Conservation (phyloP, 1,140 invertebrate genomes). For the Tenebrio molitor region DNA sequence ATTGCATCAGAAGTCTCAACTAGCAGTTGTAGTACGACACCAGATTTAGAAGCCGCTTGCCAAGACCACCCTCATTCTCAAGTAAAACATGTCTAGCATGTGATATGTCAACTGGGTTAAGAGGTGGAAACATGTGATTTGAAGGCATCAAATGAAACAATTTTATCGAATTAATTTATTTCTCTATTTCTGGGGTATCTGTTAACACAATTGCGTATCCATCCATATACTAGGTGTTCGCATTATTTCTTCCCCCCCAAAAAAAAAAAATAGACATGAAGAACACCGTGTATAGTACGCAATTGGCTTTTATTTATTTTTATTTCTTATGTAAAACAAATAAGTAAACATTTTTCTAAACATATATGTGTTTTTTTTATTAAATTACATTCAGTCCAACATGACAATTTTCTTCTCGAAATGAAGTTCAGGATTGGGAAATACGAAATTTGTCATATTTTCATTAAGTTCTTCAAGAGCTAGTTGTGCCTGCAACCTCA, state of each 20-base stretch:
- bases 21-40: conserved; percentile 59
- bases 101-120: too few species aligned
- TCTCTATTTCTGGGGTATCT: conserved; percentile 42
- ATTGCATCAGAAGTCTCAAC: conserved; percentile 60
- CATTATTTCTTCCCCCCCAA: conserved; percentile 8
- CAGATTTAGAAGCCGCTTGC: conserved; percentile 52
- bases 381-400: conserved; percentile 58
- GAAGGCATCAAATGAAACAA: not conserved
- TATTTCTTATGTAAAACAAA: conserved; percentile 9
- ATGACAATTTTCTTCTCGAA: conserved; percentile 73
- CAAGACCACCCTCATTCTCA: conserved; percentile 12
- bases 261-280: too few species aligned
- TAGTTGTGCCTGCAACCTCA: conserved; percentile 80
- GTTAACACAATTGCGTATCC: conserved; percentile 53
- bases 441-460: conserved; percentile 76
- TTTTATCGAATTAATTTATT: conserved; percentile 26
- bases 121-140: too few species aligned
- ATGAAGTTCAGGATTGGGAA: conserved; percentile 71
- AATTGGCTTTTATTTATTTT: conserved; percentile 49
- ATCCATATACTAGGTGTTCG: conserved; percentile 58
- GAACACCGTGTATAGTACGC: conserved; percentile 60
- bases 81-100: conserved; percentile 14
- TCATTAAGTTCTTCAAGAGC: conserved; percentile 83
- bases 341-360: conserved; percentile 9
- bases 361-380: conserved; percentile 8